Base-by-base conservation (phyloP, 2,797 vertebrate species). In the Siniperca scherzeri region DNA sequence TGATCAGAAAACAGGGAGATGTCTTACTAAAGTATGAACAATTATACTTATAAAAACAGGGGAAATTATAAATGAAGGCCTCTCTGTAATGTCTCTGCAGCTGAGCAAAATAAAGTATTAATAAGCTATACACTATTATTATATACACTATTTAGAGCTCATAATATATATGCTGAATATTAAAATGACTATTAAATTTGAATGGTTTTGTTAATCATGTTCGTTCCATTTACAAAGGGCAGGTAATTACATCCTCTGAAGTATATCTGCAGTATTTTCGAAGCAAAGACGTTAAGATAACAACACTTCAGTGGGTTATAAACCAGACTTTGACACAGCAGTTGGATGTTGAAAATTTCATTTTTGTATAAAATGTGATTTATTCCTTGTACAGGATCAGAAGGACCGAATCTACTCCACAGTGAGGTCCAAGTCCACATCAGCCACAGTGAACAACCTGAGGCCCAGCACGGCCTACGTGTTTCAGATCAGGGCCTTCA, bases 401-500 rank as follows among this genome's bases (percentile, higher is more conserved):
- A 98, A 98, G 92, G 98, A 99, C 87, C 96, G 97, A 62, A 98
- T 97, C 85, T 99, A 98, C 87, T 99, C 98, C 25, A 99, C 98
- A 16, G 95, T 99, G 88, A 97, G 98, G 95, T 98, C 98, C 81
- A 98, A 96, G 93, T 97, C 97, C 82, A 99, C 98, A 30, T 98
- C 98, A 38, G 98, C 96, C 83, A 99, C 97, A 3, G 97, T 99
- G 86, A 98, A 97, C 94, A 99, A 99, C 93, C 93, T 99, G 93
- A 99, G 98, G 91, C 98, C 98, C 87, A 98, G 97, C 95, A 99
- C 98, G 64, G 96, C 97, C 33, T 99, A 99, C 82, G 96, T 99
- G 88, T 99, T 99, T 94, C 98, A 99, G 95, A 98, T 99, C 87
- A 96, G 98, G 81, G 98, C 98, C 70, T 98, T 99, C 91, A 99